phyloP scores from a whole-genome alignment of 2,113 vertebrate species.

The Ceratotherium simum region DNA sequence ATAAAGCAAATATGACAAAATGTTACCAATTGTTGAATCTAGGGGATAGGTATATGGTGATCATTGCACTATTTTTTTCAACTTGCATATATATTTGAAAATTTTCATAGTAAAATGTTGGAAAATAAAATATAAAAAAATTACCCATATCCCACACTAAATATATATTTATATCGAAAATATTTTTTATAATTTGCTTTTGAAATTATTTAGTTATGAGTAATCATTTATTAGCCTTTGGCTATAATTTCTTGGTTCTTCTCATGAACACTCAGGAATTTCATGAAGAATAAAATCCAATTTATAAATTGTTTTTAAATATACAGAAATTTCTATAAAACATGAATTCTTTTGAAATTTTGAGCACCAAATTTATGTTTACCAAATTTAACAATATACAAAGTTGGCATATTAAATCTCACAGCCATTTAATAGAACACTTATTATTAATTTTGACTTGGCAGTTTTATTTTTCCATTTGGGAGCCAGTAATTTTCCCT shows the following conservation, averaged over 20 bases:
- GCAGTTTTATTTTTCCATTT: not conserved
- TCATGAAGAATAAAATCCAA: not conserved
- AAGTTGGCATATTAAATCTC: not conserved
- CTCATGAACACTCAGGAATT: not conserved
- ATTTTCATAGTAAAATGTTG: not conserved
- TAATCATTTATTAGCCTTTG: not conserved
- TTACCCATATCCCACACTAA: not conserved
- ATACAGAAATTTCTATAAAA: not conserved
- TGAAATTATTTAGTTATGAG: not conserved
- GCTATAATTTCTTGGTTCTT: not conserved
- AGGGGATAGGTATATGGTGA: not conserved
- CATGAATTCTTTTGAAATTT: not conserved
- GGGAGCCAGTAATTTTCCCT: not conserved
- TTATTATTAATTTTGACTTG: not conserved
- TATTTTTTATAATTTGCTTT: not conserved
- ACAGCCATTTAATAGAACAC: not conserved
- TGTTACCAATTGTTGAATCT: not conserved
- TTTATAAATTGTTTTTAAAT: constrained; percentile 10
- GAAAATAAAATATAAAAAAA: not conserved
- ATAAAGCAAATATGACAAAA: not conserved
- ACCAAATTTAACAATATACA: not conserved
- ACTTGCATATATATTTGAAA: not conserved
- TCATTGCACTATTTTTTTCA: not conserved
- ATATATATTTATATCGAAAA: not conserved
- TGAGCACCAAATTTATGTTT: not conserved